These are phyloP conservation scores for Eurypyga helias DNA, from an alignment of 2,113 vertebrate species.

Conservation along the genomic window DNA sequence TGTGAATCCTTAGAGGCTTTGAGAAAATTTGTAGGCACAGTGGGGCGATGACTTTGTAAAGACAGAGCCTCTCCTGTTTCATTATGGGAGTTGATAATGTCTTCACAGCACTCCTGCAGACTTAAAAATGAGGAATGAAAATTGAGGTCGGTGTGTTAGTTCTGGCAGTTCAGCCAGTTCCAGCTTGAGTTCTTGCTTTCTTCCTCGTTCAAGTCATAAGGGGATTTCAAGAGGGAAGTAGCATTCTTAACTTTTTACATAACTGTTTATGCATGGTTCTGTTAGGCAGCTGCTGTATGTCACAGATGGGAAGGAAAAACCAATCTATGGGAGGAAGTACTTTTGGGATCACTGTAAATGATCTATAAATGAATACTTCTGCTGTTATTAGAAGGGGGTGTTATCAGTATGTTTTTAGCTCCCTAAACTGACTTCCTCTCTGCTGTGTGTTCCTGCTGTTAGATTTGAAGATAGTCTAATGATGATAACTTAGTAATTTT, in stretches of 20 bases:
- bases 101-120: too few relatives aligned
- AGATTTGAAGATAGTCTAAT: neutral
- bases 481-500: neutral
- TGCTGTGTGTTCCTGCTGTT: neutral
- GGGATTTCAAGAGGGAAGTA: constrained; percentile 15
- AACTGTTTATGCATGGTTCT: neutral
- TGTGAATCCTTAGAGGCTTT: neutral
- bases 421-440: neutral
- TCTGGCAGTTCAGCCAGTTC: neutral
- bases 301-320: neutral
- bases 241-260: neutral
- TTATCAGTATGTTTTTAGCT: neutral
- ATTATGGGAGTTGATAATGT: rapidly evolving
- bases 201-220: neutral
- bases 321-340: neutral
- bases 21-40: neutral
- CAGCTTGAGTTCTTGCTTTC: neutral
- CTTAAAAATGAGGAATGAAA: neutral
- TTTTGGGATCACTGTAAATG: neutral
- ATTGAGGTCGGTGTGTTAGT: neutral
- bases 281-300: neutral
- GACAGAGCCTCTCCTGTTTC: neutral
- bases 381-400: neutral
- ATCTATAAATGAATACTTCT: neutral
- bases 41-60: neutral